Conservation (phyloP, 2,888 invertebrate species). For the Dasypolia templi region DNA sequence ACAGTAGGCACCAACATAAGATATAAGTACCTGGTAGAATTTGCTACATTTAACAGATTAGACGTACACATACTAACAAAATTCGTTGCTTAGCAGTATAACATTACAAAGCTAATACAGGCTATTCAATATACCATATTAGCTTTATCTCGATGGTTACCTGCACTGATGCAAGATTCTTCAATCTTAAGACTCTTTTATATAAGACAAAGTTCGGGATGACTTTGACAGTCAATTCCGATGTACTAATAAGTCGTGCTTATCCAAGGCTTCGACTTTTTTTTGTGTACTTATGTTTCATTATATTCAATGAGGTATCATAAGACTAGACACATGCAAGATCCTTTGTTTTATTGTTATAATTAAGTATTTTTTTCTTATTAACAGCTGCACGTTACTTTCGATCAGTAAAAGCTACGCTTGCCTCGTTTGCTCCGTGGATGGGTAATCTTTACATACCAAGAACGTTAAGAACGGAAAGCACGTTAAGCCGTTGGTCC, state of each 20-base stretch:
- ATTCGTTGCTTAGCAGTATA: not conserved
- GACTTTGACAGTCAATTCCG: constrained; percentile 37
- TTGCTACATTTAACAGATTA: not conserved
- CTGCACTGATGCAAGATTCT: not conserved
- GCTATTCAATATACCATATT: constrained; percentile 19
- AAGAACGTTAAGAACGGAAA: too few species aligned
- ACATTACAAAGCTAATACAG: constrained; percentile 16
- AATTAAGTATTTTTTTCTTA: not conserved
- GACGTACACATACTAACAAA: not conserved
- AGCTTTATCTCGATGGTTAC: not conserved
- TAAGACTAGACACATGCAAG: not conserved
- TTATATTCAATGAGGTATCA: not conserved
- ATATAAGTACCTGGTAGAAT: not conserved
- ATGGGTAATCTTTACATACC: too few species aligned
- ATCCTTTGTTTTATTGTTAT: not conserved
- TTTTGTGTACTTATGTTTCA: not conserved
- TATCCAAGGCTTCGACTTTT: not conserved
- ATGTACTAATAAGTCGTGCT: constrained; percentile 19
- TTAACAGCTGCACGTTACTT: not conserved
- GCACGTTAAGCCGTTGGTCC: too few species aligned
- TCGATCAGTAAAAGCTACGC: not conserved
- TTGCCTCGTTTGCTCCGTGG: not conserved
- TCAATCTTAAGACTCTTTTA: constrained; percentile 17
- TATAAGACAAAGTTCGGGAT: constrained; percentile 23
- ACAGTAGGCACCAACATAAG: too few species aligned